A percentile compares a stretch with the other conserved stretches of the same genome.
These are phyloP conservation scores for Trypoxylus dichotomus DNA, from an alignment of 1,140 invertebrate species.

Conservation along the genomic window DNA sequence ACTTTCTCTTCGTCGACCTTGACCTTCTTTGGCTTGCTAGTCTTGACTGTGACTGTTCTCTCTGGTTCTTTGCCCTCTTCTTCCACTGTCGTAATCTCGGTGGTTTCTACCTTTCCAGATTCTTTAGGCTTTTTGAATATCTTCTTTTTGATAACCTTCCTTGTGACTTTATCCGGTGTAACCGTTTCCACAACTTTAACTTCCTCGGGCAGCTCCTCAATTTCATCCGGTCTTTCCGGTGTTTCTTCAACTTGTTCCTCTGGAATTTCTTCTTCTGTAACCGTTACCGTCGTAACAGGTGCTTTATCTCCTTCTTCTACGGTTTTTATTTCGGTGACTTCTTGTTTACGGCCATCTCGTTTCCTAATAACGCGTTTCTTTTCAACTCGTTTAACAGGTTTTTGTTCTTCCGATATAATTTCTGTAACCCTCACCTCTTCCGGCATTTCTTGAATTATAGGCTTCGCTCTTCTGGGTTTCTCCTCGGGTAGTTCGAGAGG, in stretches of 20 bases:
- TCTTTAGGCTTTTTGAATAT: neutral
- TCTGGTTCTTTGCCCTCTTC: too few species aligned
- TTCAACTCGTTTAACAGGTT: slow-evolving; percentile 48
- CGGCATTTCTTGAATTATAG: slow-evolving; percentile 39
- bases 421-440: slow-evolving; percentile 40
- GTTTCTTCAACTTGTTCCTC: slow-evolving; percentile 58
- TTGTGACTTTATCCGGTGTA: neutral
- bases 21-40: slow-evolving; percentile 44
- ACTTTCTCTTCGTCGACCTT: slow-evolving; percentile 54
- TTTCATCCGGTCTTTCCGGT: slow-evolving; percentile 51
- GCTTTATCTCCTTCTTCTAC: slow-evolving; percentile 52
- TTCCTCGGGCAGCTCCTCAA: neutral
- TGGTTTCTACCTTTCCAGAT: neutral
- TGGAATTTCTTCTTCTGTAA: slow-evolving; percentile 56
- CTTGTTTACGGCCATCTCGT: slow-evolving; percentile 41
- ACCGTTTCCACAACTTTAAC: too few species aligned
- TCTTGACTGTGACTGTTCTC: too few species aligned
- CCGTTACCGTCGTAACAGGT: slow-evolving; percentile 47
- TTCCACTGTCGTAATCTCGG: neutral
- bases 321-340: slow-evolving; percentile 48
- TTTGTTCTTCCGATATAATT: slow-evolving; percentile 42
- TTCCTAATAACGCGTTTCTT: slow-evolving; percentile 54
- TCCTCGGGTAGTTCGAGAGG: slow-evolving; percentile 9
- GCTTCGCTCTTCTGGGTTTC: slow-evolving; percentile 27
- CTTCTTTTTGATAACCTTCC: neutral